Evolutionary conservation across 2,797 vertebrate species (phyloP), one percentile per base, ranked within the genome.

Genomic region (Pipistrellus pygmaeus): DNA sequence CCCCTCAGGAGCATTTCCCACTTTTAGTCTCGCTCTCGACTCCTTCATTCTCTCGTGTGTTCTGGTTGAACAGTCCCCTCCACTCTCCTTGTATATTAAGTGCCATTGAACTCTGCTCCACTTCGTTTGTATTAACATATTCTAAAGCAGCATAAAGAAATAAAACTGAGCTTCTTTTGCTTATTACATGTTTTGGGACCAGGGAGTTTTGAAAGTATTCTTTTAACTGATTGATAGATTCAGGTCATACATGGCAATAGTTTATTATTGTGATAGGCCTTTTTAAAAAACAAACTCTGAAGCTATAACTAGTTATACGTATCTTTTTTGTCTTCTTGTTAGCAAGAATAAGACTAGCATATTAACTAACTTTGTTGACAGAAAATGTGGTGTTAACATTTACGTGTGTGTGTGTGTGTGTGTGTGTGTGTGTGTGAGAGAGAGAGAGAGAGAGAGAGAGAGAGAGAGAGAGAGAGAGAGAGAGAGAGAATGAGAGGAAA

Each of bases 141-240:
- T 71, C 55, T 85, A 94, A 89, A 90, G 57, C 38, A 46, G 38
- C 55, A 5, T 75, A 23, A 90, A 92, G 30, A 87, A n/a, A 86
- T 90, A n/a, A 64, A 90, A 21, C n/a, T 84, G 30, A 57, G 35
- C n/a, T 57, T 80, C 46, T 68, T 88, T 57, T 75, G 86, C 15
- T 90, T 66, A 27, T 11, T 76, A 48, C 4, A 71, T 88, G 60
- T 85, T 87, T 94, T 85, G 84, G 38, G 30, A 62, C 27, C 18
- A 87, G 18, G 41, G 32, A 90, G 86, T 92, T 96, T 95, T 92
- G 78, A 88, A 95, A 88, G 30, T 94, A 30, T 88, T 82, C 23
- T 85, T 64, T 23, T 57, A 83, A 75, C 66, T 91, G 25, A 46
- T 90, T 48, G 17, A 57, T 83, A 68, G 41, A 88, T 68, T 95